Base-by-base conservation (phyloP, 2,797 vertebrate species). In the Podarcis lilfordi region DNA sequence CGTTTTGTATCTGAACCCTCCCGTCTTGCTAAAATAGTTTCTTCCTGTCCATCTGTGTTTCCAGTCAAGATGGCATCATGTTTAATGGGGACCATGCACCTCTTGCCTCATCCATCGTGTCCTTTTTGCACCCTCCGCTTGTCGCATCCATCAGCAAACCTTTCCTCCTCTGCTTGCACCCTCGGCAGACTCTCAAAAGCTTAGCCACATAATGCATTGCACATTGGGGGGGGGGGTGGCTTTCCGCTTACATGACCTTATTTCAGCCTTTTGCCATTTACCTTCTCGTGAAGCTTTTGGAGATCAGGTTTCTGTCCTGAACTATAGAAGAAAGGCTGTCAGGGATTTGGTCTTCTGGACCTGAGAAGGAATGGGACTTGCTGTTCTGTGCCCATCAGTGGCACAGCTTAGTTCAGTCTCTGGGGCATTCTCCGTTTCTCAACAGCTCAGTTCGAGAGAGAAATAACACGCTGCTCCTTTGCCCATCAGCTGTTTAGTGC, bases 51-150 rank as follows among this genome's bases (percentile, higher is more conserved):
- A 21, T 85, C 82, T 80, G 50, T 80, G 43, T 85, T 55, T 81
- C 66, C 35, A 55, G 27, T 76, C 32, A 32, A n/a, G 78, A 15
- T 86, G 71, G 11, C 59, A 86, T 5, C 61, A 59, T 75, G 88
- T 85, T 80, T 8, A 76, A 89, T 55, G 88, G 87, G 88, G 88
- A 89, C 88, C 88, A 89, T 86, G 29, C 11, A 61, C 61, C 59
- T 89, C 43, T 74, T 76, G 40, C 78, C 78, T 59, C 32, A 25
- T 45, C 78, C 50, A 3, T 72, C 74, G 25, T 27, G 0, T 72
- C 21, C 3, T 13, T 61, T 64, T 43, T 59, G 37, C 10, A 10
- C 61, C 7, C 55, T 3, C 86, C 21, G 17, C 50, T 80, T 66
- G n/a, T 80, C 40, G 17, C 25, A 43, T 89, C 21, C 19, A 76